A percentile compares a stretch with the other conserved stretches of the same genome.
Evolutionary conservation across 2,113 vertebrate species (phyloP).

Genomic region (Ranitomeya imitator): DNA sequence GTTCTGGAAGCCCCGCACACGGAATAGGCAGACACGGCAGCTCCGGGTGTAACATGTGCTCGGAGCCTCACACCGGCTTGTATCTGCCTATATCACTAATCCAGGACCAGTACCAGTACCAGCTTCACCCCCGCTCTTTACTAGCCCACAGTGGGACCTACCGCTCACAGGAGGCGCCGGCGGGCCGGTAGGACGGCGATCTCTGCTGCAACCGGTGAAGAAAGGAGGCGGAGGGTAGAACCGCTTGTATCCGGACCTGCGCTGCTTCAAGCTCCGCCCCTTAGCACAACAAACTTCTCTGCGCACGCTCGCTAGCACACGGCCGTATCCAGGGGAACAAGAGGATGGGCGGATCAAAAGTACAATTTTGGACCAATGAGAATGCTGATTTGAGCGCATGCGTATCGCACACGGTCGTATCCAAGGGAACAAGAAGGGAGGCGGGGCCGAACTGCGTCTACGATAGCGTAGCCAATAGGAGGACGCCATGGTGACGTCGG

Average conservation of each 20-base stretch:
- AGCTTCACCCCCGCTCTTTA: neutral
- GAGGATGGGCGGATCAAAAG: neutral
- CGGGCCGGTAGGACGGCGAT: neutral
- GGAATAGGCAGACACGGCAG: neutral
- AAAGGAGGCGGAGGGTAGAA: slow-evolving; percentile 22
- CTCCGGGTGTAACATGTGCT: neutral
- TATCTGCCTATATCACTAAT: neutral
- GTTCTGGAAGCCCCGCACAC: neutral
- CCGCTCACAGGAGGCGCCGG: slow-evolving; percentile 6
- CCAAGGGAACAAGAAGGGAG: neutral
- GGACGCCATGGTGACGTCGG: neutral
- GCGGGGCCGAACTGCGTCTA: neutral
- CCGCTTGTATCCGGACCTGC: slow-evolving; percentile 49
- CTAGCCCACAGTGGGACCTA: neutral
- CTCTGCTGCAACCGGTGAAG: slow-evolving; percentile 4
- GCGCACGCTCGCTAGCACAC: slow-evolving; percentile 1
- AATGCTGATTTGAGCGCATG: neutral
- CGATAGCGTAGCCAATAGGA: neutral
- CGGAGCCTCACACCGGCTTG: neutral
- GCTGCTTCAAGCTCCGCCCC: slow-evolving; percentile 11
- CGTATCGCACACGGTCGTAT: neutral
- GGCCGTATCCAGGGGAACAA: slow-evolving; percentile 9
- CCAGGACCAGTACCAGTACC: too few species aligned
- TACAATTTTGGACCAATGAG: neutral
- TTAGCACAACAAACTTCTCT: too few species aligned